Evolutionary conservation across 92 coral and sea anemone genomes (phyloP).

Genomic region (Diadumene lineata): DNA sequence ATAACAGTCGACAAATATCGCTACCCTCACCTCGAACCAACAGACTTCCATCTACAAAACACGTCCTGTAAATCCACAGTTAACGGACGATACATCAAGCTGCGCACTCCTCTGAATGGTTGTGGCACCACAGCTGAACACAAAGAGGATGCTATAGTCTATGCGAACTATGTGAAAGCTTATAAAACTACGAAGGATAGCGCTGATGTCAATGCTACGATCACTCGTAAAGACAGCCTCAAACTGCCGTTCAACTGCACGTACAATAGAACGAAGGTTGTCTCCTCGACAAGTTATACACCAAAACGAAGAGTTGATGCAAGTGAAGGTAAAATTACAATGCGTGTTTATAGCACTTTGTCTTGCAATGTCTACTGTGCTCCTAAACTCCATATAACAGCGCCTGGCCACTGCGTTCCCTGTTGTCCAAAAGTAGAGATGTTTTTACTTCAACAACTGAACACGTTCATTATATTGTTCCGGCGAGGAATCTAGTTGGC

Average conservation of each 20-base stretch:
- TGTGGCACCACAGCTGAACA: slow-evolving; percentile 51
- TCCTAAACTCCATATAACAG: no score
- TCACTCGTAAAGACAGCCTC: slow-evolving; percentile 32
- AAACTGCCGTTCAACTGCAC: slow-evolving; percentile 40
- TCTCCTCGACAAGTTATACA: slow-evolving; percentile 28
- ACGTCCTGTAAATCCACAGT: slow-evolving; percentile 19
- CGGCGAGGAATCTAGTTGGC: no score
- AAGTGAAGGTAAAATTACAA: slow-evolving; percentile 38
- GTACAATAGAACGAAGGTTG: slow-evolving; percentile 30
- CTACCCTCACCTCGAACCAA: slow-evolving; percentile 37
- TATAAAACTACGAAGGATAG: background rate
- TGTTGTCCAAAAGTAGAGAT: no score
- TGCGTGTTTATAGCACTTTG: no score
- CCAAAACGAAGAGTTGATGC: slow-evolving; percentile 22
- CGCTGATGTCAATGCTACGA: background rate
- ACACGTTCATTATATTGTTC: no score
- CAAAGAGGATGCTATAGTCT: slow-evolving; percentile 19
- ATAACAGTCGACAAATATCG: slow-evolving; percentile 22
- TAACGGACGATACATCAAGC: slow-evolving; percentile 26
- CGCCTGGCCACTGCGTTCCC: no score
- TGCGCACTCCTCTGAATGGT: slow-evolving; percentile 36
- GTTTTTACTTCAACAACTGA: no score
- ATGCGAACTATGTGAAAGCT: slow-evolving; percentile 38
- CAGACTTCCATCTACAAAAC: slow-evolving; percentile 30
- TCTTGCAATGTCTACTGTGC: no score